These are phyloP conservation scores for Rhinoraja longicauda DNA, from an alignment of 2,797 vertebrate species.

Conservation along the genomic window DNA sequence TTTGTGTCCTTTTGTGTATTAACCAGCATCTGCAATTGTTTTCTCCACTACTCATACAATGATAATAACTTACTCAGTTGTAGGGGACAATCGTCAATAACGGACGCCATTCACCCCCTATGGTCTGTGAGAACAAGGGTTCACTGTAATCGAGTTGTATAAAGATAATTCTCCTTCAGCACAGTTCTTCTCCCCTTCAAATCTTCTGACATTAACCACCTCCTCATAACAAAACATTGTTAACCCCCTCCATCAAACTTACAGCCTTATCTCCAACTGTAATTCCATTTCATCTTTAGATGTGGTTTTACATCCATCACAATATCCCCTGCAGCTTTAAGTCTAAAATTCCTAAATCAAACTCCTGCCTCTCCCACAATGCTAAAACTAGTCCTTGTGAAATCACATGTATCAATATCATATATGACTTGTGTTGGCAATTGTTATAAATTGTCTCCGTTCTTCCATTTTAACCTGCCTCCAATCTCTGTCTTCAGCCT, in stretches of 20 bases:
- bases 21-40: too few relatives aligned
- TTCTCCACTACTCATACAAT: too few relatives aligned
- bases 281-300: not conserved
- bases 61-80: too few relatives aligned
- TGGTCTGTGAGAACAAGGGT: too few relatives aligned
- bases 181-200: not conserved
- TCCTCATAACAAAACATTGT: not conserved
- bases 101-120: too few relatives aligned
- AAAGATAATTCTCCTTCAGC: not conserved
- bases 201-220: not conserved
- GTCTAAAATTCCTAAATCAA: not conserved
- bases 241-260: not conserved
- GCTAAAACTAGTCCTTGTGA: not conserved
- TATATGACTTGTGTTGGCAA: too few relatives aligned
- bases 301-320: not conserved
- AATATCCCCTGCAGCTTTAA: not conserved
- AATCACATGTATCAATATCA: not conserved
- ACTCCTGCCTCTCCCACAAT: not conserved
- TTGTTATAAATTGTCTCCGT: too few relatives aligned
- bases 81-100: too few relatives aligned
- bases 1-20: too few relatives aligned
- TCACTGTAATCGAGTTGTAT: too few relatives aligned
- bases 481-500: not conserved
- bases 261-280: not conserved
- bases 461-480: not conserved